A percentile compares a stretch with the other conserved stretches of the same genome.
phyloP scores from a whole-genome alignment of 1,140 invertebrate species.

The Drosophila nikananu region DNA sequence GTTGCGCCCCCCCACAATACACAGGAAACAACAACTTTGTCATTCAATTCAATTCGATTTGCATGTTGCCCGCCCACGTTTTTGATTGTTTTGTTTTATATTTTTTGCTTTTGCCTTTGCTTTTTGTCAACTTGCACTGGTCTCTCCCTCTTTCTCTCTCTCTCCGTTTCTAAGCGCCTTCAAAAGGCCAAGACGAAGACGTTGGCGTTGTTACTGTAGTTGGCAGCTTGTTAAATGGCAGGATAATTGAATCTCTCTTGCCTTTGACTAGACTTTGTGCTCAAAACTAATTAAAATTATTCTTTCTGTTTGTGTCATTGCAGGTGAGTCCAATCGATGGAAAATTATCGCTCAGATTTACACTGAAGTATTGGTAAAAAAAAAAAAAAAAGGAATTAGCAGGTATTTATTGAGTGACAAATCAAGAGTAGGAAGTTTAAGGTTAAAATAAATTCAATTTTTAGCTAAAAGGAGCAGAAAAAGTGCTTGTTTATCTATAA shows the following conservation, averaged over 20 bases:
- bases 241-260: constrained; percentile 29
- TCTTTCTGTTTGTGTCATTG: constrained; percentile 35
- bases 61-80: constrained; percentile 65
- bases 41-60: constrained; percentile 63
- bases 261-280: constrained; percentile 13
- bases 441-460: too few relatives aligned
- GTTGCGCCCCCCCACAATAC: constrained; percentile 18
- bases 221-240: constrained; percentile 21
- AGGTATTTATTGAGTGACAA: constrained; percentile 4
- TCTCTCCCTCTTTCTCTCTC: background rate
- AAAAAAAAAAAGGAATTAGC: background rate
- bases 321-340: constrained; percentile 47
- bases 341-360: background rate
- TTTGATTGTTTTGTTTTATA: background rate
- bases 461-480: too few relatives aligned
- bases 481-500: too few relatives aligned
- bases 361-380: background rate
- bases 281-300: constrained; percentile 44
- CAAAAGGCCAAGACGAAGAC: constrained; percentile 7
- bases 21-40: constrained; percentile 42
- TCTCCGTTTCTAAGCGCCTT: constrained; percentile 26
- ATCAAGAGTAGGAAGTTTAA: too few relatives aligned
- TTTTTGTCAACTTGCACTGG: constrained; percentile 35
- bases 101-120: background rate
- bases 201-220: constrained; percentile 21